Conservation (phyloP, 1,140 invertebrate genomes). For the Elysia chlorotica region DNA sequence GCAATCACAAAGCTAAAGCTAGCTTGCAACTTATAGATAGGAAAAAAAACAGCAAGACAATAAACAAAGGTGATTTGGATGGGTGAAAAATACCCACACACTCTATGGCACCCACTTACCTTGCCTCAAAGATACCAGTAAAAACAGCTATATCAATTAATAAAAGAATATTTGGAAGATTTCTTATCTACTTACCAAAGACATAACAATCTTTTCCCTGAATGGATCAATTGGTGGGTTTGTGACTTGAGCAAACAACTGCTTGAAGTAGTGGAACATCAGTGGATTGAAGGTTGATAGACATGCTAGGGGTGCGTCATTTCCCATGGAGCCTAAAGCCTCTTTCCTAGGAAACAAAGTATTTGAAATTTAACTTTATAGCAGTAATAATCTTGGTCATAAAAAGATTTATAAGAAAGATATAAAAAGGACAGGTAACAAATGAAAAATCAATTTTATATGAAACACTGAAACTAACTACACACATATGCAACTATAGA, state of each 20-base stretch:
- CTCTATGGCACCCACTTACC: no score
- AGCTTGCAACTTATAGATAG: no score
- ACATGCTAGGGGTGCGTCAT: slow-evolving; percentile 96
- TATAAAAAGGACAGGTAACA: not conserved
- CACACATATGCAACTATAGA: no score
- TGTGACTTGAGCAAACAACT: slow-evolving; percentile 99
- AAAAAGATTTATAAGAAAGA: not conserved
- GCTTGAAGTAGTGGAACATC: slow-evolving; percentile 97
- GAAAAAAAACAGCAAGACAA: no score
- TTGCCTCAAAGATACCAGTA: no score
- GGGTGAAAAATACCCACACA: no score
- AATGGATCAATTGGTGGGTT: slow-evolving; percentile 99
- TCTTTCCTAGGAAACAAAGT: slow-evolving; percentile 82
- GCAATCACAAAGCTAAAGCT: not conserved
- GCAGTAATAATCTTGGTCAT: not conserved
- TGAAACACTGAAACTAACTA: no score
- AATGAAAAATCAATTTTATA: no score
- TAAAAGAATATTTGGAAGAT: no score
- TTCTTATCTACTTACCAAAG: slow-evolving; percentile 76
- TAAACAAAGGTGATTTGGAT: no score
- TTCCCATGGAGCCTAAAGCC: slow-evolving; percentile 98
- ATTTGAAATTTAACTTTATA: no score
- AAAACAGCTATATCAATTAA: no score
- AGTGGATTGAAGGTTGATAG: slow-evolving; percentile 93
- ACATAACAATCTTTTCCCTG: slow-evolving; percentile 98